A percentile compares a stretch with the other conserved stretches of the same genome.
phyloP scores from a whole-genome alignment of 1,140 invertebrate species.

The Drosophila suzukii region DNA sequence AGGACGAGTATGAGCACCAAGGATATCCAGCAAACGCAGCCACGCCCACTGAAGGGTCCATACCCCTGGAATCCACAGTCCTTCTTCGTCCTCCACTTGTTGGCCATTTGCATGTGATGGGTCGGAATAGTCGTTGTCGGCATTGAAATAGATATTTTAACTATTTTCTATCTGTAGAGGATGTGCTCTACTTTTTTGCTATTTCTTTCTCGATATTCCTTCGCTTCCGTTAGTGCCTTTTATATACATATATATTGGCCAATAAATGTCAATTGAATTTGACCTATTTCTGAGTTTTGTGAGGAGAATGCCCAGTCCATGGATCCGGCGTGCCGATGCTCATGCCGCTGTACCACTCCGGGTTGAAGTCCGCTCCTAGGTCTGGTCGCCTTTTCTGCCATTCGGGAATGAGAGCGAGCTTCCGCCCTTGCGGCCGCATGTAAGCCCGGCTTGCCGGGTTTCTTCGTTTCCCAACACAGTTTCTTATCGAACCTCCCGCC shows the following conservation, averaged over 20 bases:
- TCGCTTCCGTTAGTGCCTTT: conserved; percentile 54
- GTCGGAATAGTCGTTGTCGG: conserved; percentile 31
- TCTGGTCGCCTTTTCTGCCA: too few relatives aligned
- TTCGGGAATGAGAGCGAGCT: too few relatives aligned
- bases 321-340: too few relatives aligned
- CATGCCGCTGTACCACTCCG: too few relatives aligned
- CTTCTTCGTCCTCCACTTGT: conserved; percentile 25
- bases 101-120: conserved; percentile 67
- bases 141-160: conserved; percentile 50
- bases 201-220: conserved; percentile 13
- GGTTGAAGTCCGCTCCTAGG: too few relatives aligned
- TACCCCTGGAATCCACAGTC: background rate
- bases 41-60: conserved; percentile 40
- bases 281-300: conserved; percentile 28
- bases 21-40: conserved; percentile 55
- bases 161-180: conserved; percentile 15
- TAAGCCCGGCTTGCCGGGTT: too few relatives aligned
- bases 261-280: conserved; percentile 80
- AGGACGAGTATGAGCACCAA: conserved; percentile 54
- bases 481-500: too few relatives aligned
- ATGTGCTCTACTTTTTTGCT: conserved; percentile 20
- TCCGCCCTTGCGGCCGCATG: too few relatives aligned
- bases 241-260: conserved; percentile 79
- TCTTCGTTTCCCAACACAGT: too few relatives aligned
- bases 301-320: conserved; percentile 10